Base-by-base conservation (phyloP, 1,140 invertebrate genomes). In the Trypoxylus dichotomus region DNA sequence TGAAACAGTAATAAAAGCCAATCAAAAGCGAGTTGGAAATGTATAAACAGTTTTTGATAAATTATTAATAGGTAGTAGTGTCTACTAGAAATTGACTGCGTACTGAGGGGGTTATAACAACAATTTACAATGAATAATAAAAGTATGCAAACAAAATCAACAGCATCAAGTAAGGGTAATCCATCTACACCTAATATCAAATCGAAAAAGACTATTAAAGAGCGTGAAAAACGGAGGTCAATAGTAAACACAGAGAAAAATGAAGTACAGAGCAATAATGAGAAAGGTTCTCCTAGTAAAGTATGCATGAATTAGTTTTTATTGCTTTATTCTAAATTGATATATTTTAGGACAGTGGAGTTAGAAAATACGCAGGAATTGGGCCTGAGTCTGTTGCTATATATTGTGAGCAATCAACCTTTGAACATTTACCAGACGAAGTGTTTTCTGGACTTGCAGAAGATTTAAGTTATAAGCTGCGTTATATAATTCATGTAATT, bases 401-500 rank as follows among this genome's bases (percentile, higher is more conserved):
- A 27, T 83, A 82, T 75, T 80, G 80, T 19, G 83, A 84, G 79
- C 83, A 85, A 78, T 75, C 76, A 11, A 80, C 75, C 68, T 80
- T 80, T 79, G 80, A 80, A 42, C 80, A 81, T 73, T 72, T 82
- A 47, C 76, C 79, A 25, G 80, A 83, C 37, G 84, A 85, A 41
- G 78, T 83, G n/a, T 82, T 78, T 60, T 81, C 81, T 76, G 76
- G 79, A 15, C 79, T 85, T 41, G 80, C 83, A 11, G 84, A 85
- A 80, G 85, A 85, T 81, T 79, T 85, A 27, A 85, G 84, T 79
- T 85, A 85, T 78, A 85, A 84, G 77, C 77, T 85, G n/a, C 73
- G 85, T n/a, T 81, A 83, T 68, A 83, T 85, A 72, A 84, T 85
- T 60, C 80, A 84, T 81, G 85, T 85, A 81, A 79, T 83, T 82